These are phyloP conservation scores for Eurois occulta DNA, from an alignment of 2,888 invertebrate species.

Conservation along the genomic window DNA sequence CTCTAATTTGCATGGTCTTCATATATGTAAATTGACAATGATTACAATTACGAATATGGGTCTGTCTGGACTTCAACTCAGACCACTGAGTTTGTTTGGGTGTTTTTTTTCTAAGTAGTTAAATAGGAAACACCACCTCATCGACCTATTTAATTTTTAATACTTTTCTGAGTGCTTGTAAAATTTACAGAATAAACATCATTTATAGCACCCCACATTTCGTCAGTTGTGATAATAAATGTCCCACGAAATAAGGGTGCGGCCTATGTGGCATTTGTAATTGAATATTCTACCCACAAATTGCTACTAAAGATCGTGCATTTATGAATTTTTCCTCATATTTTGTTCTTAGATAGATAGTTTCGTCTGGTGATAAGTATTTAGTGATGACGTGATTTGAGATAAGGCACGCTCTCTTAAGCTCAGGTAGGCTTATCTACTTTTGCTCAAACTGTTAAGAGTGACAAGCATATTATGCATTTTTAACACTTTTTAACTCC, in stretches of 20 bases:
- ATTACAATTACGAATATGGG: too few species aligned
- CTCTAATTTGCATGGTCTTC: neutral
- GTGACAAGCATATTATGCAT: neutral
- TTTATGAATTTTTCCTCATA: neutral
- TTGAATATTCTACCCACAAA: neutral
- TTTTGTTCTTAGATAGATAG: slow-evolving; percentile 24
- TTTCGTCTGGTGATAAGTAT: slow-evolving; percentile 23
- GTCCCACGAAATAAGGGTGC: neutral
- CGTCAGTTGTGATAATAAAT: neutral
- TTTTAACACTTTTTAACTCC: neutral
- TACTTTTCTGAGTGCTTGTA: neutral
- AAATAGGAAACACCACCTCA: neutral
- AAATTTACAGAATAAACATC: neutral
- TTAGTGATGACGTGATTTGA: slow-evolving; percentile 16
- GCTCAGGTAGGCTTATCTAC: slow-evolving; percentile 26
- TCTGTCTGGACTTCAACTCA: neutral
- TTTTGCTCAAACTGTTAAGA: slow-evolving; percentile 3
- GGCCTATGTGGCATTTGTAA: neutral
- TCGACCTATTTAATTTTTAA: neutral
- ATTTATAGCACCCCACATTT: neutral
- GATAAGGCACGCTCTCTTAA: slow-evolving; percentile 44
- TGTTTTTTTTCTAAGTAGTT: neutral
- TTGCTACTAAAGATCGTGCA: neutral
- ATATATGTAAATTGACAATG: neutral
- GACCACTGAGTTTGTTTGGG: neutral